A percentile compares a stretch with the other conserved stretches of the same genome.
Conservation (phyloP, 2,797 vertebrate species). For the Gallirallus australis region DNA sequence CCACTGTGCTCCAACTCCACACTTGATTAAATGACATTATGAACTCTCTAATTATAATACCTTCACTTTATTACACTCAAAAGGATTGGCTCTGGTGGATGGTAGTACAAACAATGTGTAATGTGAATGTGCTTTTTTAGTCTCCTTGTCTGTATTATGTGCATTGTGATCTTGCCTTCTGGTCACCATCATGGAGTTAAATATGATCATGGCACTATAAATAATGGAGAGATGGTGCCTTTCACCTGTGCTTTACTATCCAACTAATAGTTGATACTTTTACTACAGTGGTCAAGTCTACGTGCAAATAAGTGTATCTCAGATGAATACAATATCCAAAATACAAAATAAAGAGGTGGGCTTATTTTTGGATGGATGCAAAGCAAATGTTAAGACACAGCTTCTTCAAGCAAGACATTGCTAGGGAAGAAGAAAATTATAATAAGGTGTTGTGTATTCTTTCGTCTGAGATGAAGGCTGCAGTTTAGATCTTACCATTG, state of each 20-base stretch:
- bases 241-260: background rate
- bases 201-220: background rate
- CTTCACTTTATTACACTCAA: background rate
- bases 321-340: background rate
- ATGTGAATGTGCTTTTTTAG: background rate
- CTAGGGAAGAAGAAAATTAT: background rate
- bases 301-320: background rate
- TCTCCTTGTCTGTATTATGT: background rate
- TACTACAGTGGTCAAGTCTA: background rate
- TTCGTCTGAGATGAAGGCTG: background rate
- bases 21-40: constrained; percentile 51
- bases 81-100: constrained; percentile 14
- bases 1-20: constrained; percentile 22
- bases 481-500: background rate
- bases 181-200: background rate
- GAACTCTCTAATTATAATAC: constrained; percentile 50
- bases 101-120: background rate
- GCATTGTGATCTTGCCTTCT: background rate
- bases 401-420: background rate
- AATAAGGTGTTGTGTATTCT: background rate
- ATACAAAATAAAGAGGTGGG: background rate
- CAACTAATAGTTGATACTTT: background rate
- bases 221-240: background rate
- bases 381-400: background rate
- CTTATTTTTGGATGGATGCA: background rate